Conservation (phyloP, 2,113 vertebrate species). For the Notothenia coriiceps region DNA sequence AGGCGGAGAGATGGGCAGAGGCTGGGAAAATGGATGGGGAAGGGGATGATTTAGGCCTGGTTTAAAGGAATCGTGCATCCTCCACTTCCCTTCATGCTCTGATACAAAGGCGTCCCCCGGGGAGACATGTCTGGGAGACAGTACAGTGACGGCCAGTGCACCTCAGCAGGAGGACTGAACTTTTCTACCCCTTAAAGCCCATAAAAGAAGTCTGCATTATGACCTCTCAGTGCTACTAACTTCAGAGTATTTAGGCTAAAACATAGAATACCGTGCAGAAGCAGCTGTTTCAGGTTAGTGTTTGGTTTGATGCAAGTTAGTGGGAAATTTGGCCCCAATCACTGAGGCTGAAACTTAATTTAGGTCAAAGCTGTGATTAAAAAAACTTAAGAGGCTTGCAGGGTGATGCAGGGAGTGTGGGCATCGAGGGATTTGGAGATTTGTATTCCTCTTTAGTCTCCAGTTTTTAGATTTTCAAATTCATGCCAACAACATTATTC, state of each 20-base stretch:
- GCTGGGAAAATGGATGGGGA: conserved; percentile 39
- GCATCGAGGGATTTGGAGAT: background rate
- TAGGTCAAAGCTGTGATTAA: conserved; percentile 27
- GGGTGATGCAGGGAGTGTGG: background rate
- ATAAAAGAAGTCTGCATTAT: conserved; percentile 45
- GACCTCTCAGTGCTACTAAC: background rate
- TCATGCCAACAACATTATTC: background rate
- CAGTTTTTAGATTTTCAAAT: conserved; percentile 16
- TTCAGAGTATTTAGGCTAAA: background rate
- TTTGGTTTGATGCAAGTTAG: background rate
- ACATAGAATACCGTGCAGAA: background rate
- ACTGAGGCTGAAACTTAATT: conserved; percentile 10
- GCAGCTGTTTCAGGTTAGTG: conserved; percentile 21
- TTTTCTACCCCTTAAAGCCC: conserved; percentile 26
- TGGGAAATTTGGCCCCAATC: background rate
- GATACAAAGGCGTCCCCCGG: conserved; percentile 47
- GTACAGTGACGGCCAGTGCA: background rate
- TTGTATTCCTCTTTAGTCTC: background rate
- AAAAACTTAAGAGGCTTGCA: background rate
- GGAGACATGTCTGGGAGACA: conserved; percentile 38
- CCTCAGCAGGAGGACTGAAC: conserved; percentile 44
- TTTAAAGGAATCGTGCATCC: conserved; percentile 64
- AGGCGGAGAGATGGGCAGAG: conserved; percentile 28
- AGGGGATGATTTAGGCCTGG: conserved; percentile 62
- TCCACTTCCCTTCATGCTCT: conserved; percentile 66